Base-by-base conservation (phyloP, 2,113 vertebrate genomes). In the Hemicordylus capensis region DNA sequence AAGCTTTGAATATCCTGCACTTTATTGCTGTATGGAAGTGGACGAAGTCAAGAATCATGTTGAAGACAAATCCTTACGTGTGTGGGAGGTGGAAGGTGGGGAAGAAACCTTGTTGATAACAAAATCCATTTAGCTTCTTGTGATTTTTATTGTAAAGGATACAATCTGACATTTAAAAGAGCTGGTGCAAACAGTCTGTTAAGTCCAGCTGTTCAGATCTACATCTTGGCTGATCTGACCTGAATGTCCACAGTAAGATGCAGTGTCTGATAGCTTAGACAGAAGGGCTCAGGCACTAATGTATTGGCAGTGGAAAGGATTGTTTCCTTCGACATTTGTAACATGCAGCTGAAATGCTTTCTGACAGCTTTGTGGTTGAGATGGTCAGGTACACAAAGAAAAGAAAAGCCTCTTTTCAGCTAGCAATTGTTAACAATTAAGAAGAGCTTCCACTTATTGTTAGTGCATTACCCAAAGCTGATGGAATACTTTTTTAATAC, bases 321-420 rank as follows among this genome's bases (percentile, higher is more conserved):
- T 72, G 78, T 0, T 5, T 56, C 1, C 1, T 79, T 26, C 24
- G 76, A 76, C 11, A 2, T 76, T 81, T 64, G 66, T 31, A 72
- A 3, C 78, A 31, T 1, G 54, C 54, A 44, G 44, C 76, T 26
- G 12, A 31, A 89, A 11, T 4, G 37, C 31, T 48, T 28, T 61
- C 51, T 1, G 39, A n/a, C 66, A 88, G 69, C 79, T 89, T 85
- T 91, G 77, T 31, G 84, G 67, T 70, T 28, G 64, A 42, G 87
- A 75, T 4, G 4, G 37, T 87, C 81, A 85, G 83, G 80, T 72
- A 19, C 80, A 80, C 46, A 80, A 89, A 89, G 64, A 59, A 87
- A 87, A 67, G 81, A 63, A 86, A 87, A 84, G 12, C 73, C 72
- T 88, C 81, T 11, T 17, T 44, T 12, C 17, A 87, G 6, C 8